These are phyloP conservation scores for Samia ricini DNA, from an alignment of 1,140 invertebrate species.

Conservation along the genomic window DNA sequence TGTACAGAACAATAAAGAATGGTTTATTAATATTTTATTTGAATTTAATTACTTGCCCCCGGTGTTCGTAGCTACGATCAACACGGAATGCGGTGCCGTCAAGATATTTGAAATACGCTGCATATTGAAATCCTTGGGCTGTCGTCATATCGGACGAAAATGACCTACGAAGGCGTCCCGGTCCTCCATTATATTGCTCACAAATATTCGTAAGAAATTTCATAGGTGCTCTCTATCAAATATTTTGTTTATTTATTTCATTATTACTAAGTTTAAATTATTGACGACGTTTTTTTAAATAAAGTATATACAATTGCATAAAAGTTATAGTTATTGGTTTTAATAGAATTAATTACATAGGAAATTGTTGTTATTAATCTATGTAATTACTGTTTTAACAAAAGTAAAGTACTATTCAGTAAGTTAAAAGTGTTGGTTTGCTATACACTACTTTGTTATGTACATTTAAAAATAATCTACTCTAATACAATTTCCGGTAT, in stretches of 20 bases:
- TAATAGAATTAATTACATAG: no score
- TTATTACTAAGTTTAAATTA: not conserved
- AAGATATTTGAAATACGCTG: slow-evolving; percentile 63
- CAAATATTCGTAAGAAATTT: slow-evolving; percentile 28
- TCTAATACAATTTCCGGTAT: no score
- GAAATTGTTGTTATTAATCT: no score
- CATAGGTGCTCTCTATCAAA: slow-evolving; percentile 2
- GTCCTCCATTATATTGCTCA: slow-evolving; percentile 36
- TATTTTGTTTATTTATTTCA: not conserved
- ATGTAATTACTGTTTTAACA: no score
- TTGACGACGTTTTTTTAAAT: not conserved
- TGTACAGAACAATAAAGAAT: not conserved
- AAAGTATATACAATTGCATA: no score
- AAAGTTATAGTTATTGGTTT: no score
- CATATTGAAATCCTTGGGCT: slow-evolving; percentile 59
- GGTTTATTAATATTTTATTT: slow-evolving; percentile 44
- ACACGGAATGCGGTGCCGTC: slow-evolving; percentile 34
- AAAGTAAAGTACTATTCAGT: no score
- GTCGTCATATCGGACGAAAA: slow-evolving; percentile 52
- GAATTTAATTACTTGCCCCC: slow-evolving; percentile 51
- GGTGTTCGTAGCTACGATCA: slow-evolving; percentile 23
- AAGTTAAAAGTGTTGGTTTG: no score
- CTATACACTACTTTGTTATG: no score
- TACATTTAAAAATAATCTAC: no score
- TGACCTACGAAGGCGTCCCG: slow-evolving; percentile 34